Percentiles rank a stretch among this genome's conserved stretches.
Evolutionary conservation across 2,888 invertebrate species (phyloP).

Genomic region (Pseudococcus longispinus): DNA sequence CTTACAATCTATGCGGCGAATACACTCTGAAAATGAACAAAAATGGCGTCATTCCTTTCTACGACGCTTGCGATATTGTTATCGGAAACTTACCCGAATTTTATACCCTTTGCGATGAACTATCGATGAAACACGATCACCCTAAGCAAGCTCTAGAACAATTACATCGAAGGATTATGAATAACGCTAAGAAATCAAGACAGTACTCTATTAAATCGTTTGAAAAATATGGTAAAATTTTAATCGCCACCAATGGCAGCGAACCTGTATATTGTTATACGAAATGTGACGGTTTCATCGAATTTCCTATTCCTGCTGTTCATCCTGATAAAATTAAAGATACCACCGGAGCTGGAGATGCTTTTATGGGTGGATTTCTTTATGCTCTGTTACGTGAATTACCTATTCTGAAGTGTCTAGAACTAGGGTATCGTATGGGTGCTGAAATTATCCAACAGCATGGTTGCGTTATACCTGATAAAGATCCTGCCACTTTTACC

Average conservation of each 20-base stretch:
- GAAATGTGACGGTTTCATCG: not conserved
- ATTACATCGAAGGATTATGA: not conserved
- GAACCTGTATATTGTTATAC: conserved; percentile 6
- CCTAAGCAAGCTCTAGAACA: not conserved
- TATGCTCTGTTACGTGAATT: conserved; percentile 13
- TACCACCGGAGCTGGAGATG: conserved; percentile 45
- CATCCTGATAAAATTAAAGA: not conserved
- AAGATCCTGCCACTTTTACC: not conserved
- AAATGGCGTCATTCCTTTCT: not conserved
- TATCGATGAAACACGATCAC: not conserved
- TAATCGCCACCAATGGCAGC: conserved; percentile 35
- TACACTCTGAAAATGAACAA: not conserved
- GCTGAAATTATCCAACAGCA: conserved; percentile 38
- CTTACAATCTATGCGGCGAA: conserved; percentile 48
- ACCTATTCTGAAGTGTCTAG: not conserved
- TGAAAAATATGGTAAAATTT: conserved; percentile 38
- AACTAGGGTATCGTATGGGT: conserved; percentile 11
- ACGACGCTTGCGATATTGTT: conserved; percentile 19
- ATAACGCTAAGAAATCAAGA: not conserved
- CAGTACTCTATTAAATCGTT: conserved; percentile 6
- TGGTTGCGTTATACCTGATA: conserved; percentile 35
- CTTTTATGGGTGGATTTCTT: conserved; percentile 48
- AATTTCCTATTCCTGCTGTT: not conserved
- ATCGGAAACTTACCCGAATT: conserved; percentile 48
- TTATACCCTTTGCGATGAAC: not conserved